Evolutionary conservation across 2,113 vertebrate species (phyloP), one percentile per base, ranked within the genome.

Genomic region (Macquaria ambigua): DNA sequence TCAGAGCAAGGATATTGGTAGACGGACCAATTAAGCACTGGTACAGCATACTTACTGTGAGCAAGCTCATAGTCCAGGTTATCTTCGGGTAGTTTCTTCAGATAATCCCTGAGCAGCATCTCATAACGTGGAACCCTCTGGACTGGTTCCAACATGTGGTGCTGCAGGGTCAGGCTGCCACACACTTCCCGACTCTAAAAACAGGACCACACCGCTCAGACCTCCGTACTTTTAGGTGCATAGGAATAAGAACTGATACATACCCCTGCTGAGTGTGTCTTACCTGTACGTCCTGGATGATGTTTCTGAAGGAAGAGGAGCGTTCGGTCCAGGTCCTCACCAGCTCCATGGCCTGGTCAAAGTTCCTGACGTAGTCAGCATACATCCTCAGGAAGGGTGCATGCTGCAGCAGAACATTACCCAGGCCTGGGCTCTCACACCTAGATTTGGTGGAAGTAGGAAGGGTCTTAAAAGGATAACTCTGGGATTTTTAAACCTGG

Each of bases 321-420:
- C 97, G 97, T 82, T 97, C 97, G 0, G 90, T 96, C 97, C 97
- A 98, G 69, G 91, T 82, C 28, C 95, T 96, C 85, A 98, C 85
- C 90, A 98, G 95, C 90, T 97, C 97, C 62, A 96, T 89, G 0
- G 97, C 97, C 25, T 96, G 94, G 74, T 97, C 94, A 0, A 98
- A 98, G 92, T 96, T 97, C 84, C 95, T 97, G 37, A 98, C 86
- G 0, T 97, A 98, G 59, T 98, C 96, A 0, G 97, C 95, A 0
- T 98, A 98, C 97, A 98, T 98, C 94, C 97, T 97, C 79, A 98
- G 95, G 93, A 98, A 98, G 0, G 97, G 97, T 0, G 96, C 97
- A 1, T 97, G 95, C 20, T 97, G 96, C 81, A 97, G 96, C 87
- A 98, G 94, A 41, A 97, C 96, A 1, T 96, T 95, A 0, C 97